Evolutionary conservation across 2,113 vertebrate genomes (phyloP).

Genomic region (Spea multiplicata): DNA sequence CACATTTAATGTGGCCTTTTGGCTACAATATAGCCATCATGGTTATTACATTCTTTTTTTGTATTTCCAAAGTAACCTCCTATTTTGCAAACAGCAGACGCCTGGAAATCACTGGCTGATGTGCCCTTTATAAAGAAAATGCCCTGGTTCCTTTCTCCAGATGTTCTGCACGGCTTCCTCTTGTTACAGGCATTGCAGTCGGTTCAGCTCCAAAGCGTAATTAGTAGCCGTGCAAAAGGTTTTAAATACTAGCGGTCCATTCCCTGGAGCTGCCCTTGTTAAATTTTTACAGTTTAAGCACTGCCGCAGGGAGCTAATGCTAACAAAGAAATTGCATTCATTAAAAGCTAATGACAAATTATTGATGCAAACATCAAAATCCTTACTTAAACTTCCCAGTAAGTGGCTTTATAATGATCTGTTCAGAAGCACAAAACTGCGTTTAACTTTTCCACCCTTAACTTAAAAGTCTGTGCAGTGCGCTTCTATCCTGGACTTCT

Average conservation of each 20-base stretch:
- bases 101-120: constrained; percentile 2
- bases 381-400: constrained; percentile 45
- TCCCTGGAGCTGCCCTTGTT: constrained; percentile 43
- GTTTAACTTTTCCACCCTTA: constrained; percentile 13
- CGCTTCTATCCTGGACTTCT: background rate
- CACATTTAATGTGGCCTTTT: background rate
- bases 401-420: constrained; percentile 45
- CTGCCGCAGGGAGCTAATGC: constrained; percentile 42
- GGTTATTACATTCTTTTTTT: background rate
- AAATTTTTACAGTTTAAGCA: constrained; percentile 46
- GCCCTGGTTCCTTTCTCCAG: constrained; percentile 31
- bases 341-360: constrained; percentile 48
- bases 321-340: constrained; percentile 47
- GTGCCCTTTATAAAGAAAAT: constrained; percentile 33
- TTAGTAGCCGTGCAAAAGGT: constrained; percentile 36
- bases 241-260: constrained; percentile 32
- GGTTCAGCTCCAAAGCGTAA: constrained; percentile 36
- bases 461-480: constrained; percentile 4
- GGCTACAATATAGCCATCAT: background rate
- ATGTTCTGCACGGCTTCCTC: constrained; percentile 40
- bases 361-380: constrained; percentile 49
- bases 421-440: constrained; percentile 5
- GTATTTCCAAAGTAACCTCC: background rate
- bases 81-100: background rate
- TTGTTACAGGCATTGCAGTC: background rate